These are phyloP conservation scores for Zaprionus davidi DNA, from an alignment of 1,140 invertebrate species.

Conservation along the genomic window DNA sequence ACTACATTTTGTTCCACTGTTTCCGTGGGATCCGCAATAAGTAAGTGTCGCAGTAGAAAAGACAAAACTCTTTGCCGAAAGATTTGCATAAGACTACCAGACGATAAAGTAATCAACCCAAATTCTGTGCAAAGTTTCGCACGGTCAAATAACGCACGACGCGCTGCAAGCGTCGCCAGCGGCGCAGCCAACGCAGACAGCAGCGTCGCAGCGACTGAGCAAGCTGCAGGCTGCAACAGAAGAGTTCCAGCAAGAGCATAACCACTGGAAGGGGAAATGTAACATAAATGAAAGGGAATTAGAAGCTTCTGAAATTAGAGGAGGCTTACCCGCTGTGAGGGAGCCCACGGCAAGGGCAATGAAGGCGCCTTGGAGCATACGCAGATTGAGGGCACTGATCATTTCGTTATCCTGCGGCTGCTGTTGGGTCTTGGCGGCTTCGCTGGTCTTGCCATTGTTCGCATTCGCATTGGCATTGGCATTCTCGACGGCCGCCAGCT, in stretches of 20 bases:
- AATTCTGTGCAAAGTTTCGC: conserved; percentile 60
- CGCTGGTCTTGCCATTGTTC: conserved; percentile 45
- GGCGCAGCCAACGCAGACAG: conserved; percentile 37
- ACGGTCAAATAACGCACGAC: conserved; percentile 48
- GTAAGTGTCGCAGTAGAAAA: conserved; percentile 17
- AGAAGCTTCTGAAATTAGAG: not conserved
- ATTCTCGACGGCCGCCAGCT: conserved; percentile 43
- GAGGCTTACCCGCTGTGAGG: conserved; percentile 56
- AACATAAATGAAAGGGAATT: not conserved
- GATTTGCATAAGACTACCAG: conserved; percentile 42
- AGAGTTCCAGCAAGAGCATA: conserved; percentile 45
- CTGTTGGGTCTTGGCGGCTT: conserved; percentile 12
- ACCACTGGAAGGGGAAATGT: conserved; percentile 18
- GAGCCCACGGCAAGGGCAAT: conserved; percentile 87
- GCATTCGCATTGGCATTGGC: conserved; percentile 47
- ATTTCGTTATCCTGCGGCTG: conserved; percentile 55
- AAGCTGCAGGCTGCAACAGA: conserved; percentile 35
- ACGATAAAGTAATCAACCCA: conserved; percentile 52
- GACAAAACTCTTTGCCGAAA: conserved; percentile 27
- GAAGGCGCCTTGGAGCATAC: conserved; percentile 88
- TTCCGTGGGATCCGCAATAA: conserved; percentile 3
- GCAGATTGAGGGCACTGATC: conserved; percentile 87
- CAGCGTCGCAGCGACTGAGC: conserved; percentile 23
- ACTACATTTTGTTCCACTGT: conserved; percentile 16
- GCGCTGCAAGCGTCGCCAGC: conserved; percentile 38